Conservation (phyloP, 2,797 vertebrate genomes). For the Phrynocephalus vlangalii region DNA sequence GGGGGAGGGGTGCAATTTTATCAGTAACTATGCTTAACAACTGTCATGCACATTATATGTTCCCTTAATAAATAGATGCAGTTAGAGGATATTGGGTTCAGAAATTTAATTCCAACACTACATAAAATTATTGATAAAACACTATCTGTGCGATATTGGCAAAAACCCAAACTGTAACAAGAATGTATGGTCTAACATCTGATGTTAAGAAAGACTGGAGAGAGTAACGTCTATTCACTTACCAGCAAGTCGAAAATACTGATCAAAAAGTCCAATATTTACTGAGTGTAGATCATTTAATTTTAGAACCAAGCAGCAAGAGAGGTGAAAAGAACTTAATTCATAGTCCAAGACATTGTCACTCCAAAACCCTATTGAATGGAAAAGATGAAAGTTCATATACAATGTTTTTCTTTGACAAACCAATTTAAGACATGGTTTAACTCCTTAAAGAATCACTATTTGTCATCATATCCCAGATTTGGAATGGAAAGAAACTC, state of each 20-base stretch:
- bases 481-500: background rate
- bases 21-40: no score
- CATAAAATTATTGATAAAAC: background rate
- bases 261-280: conserved; percentile 95
- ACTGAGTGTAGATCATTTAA: conserved; percentile 89
- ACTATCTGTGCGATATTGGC: background rate
- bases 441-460: background rate
- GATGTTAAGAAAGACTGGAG: background rate
- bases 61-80: no score
- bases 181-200: background rate
- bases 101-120: no score
- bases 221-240: conserved; percentile 60
- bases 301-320: conserved; percentile 86
- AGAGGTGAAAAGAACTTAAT: conserved; percentile 84
- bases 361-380: conserved; percentile 82
- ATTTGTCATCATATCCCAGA: background rate
- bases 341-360: conserved; percentile 77
- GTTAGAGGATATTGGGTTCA: no score
- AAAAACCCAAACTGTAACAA: background rate
- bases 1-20: no score
- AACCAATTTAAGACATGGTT: background rate
- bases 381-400: background rate
- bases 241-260: conserved; percentile 96
- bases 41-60: no score
- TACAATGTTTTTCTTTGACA: conserved; percentile 10